phyloP scores from a whole-genome alignment of 2,113 vertebrate species.

The Bettongia penicillata region DNA sequence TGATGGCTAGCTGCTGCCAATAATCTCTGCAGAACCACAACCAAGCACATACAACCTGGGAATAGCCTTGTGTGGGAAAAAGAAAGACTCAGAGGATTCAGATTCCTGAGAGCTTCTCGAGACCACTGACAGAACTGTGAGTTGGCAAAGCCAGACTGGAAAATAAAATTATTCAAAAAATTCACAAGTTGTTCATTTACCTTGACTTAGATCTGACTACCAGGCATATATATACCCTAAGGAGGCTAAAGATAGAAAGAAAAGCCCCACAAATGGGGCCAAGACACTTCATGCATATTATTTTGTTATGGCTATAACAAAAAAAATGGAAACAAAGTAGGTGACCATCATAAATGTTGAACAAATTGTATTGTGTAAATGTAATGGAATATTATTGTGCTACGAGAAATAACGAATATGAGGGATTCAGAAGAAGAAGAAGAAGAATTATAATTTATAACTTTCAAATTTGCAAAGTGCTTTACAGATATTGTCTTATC shows the following conservation, averaged over 20 bases:
- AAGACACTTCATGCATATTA: not conserved
- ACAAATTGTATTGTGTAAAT: not conserved
- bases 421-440: not conserved
- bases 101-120: constrained; percentile 41
- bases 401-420: not conserved
- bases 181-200: not conserved
- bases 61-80: constrained; percentile 28
- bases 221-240: not conserved
- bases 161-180: not conserved
- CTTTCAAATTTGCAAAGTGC: not conserved
- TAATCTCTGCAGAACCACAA: not conserved
- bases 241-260: not conserved
- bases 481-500: not conserved
- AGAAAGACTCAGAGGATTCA: not conserved
- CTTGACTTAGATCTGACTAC: not conserved
- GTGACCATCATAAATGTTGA: not conserved
- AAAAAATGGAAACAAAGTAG: not conserved
- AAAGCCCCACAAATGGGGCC: not conserved
- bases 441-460: not conserved
- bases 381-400: not conserved
- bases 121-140: constrained; percentile 17
- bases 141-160: not conserved
- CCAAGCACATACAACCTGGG: constrained; percentile 41
- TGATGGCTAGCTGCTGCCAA: constrained; percentile 44
- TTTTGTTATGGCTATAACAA: not conserved